Percentiles rank a stretch among this genome's conserved stretches.
These are phyloP conservation scores for Mechanitis messenoides DNA, from an alignment of 2,888 invertebrate species.

Conservation along the genomic window DNA sequence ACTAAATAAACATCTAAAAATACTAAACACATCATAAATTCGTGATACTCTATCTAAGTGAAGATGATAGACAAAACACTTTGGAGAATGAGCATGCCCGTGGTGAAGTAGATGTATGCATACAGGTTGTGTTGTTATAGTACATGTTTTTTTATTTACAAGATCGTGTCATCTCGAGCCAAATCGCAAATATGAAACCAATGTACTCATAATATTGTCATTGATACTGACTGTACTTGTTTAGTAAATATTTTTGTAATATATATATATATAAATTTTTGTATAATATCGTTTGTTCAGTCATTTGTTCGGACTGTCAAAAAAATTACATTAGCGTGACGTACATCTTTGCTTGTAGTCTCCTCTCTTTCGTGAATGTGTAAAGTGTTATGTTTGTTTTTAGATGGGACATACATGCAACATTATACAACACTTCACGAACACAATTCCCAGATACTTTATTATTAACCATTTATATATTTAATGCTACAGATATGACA, in stretches of 20 bases:
- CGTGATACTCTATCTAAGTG: not conserved
- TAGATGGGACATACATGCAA: conserved; percentile 44
- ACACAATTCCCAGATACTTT: conserved; percentile 23
- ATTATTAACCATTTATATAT: conserved; percentile 18
- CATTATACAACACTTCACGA: conserved; percentile 43
- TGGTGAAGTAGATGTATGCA: not conserved
- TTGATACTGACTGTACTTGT: too few relatives aligned
- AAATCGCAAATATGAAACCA: too few relatives aligned
- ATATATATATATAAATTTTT: too few relatives aligned
- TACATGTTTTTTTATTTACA: not conserved
- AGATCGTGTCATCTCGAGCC: too few relatives aligned
- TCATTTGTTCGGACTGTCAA: too few relatives aligned
- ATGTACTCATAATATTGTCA: too few relatives aligned
- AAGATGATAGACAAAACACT: not conserved
- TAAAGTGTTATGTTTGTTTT: conserved; percentile 22
- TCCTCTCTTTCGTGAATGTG: not conserved
- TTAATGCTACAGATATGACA: not conserved
- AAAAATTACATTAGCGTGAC: too few relatives aligned
- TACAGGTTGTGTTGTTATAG: not conserved
- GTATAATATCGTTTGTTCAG: too few relatives aligned
- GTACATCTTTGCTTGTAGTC: too few relatives aligned
- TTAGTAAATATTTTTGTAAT: too few relatives aligned
- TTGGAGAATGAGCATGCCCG: conserved; percentile 1
- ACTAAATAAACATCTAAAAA: not conserved
- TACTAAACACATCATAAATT: not conserved